Percentiles rank a stretch among this genome's conserved stretches.
Conservation (phyloP, 2,797 vertebrate genomes). For the Rhinella marina region DNA sequence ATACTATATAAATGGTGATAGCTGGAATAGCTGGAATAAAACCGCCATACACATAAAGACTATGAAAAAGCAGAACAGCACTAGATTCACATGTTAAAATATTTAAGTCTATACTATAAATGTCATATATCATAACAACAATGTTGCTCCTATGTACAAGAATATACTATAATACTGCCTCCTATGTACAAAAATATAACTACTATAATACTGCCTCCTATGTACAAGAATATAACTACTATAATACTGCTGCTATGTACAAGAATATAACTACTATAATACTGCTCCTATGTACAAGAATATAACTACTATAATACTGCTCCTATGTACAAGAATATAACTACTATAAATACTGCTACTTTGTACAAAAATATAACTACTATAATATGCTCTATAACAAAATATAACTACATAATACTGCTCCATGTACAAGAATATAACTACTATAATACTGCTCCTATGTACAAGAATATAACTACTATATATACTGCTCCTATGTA, state of each 20-base stretch:
- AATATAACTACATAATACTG: background rate
- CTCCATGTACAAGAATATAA: background rate
- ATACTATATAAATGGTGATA: too few species aligned
- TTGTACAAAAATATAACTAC: constrained; percentile 5
- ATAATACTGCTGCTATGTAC: too few species aligned
- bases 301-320: constrained; percentile 7
- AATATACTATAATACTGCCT: background rate
- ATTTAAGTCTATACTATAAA: background rate
- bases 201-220: background rate
- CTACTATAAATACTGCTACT: background rate
- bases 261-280: constrained; percentile 6
- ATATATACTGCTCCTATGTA: background rate
- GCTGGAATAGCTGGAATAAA: background rate
- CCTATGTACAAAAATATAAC: constrained; percentile 4
- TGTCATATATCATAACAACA: background rate
- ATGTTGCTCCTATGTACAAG: background rate
- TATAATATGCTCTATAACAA: background rate
- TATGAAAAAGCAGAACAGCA: background rate
- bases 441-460: background rate
- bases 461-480: background rate
- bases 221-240: background rate
- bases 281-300: background rate
- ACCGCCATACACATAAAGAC: background rate
- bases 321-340: background rate
- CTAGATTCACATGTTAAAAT: background rate